phyloP scores from a whole-genome alignment of 2,113 vertebrate genomes.

The Phrynocephalus versicolor region DNA sequence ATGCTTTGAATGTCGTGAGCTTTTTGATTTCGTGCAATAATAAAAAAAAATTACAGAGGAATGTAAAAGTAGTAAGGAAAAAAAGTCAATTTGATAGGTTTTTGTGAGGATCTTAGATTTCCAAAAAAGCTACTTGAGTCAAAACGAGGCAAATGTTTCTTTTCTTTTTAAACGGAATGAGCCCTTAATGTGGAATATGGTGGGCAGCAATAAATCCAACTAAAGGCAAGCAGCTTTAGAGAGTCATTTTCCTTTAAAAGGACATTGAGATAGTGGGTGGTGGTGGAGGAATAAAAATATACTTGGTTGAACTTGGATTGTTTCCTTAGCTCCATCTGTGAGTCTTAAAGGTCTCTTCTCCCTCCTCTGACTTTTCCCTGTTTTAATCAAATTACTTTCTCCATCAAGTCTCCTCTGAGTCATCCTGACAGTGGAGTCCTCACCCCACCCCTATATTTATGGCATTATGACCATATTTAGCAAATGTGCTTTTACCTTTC shows the following conservation, averaged over 20 bases:
- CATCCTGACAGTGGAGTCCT: background rate
- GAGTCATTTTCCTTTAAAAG: slow-evolving; percentile 1
- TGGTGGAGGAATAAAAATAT: background rate
- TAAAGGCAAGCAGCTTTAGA: background rate
- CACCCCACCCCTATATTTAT: background rate
- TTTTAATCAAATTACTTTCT: background rate
- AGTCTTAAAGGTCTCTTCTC: background rate
- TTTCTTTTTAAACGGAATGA: background rate
- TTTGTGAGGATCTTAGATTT: background rate
- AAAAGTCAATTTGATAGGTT: slow-evolving; percentile 2
- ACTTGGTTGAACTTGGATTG: background rate
- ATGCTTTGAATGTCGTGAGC: slow-evolving; percentile 33
- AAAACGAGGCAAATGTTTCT: background rate
- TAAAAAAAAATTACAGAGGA: slow-evolving; percentile 51
- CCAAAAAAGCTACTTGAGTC: background rate
- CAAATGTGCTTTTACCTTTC: background rate
- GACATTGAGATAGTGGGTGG: background rate
- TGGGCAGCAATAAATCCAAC: slow-evolving; percentile 1
- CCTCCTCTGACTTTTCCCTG: background rate
- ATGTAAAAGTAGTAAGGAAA: slow-evolving; percentile 33
- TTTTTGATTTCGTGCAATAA: slow-evolving; percentile 54
- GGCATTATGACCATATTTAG: background rate
- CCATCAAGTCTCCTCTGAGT: background rate
- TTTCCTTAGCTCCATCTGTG: background rate
- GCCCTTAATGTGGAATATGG: background rate